These are phyloP conservation scores for Anorthoa munda DNA, from an alignment of 2,888 invertebrate genomes.

Conservation along the genomic window DNA sequence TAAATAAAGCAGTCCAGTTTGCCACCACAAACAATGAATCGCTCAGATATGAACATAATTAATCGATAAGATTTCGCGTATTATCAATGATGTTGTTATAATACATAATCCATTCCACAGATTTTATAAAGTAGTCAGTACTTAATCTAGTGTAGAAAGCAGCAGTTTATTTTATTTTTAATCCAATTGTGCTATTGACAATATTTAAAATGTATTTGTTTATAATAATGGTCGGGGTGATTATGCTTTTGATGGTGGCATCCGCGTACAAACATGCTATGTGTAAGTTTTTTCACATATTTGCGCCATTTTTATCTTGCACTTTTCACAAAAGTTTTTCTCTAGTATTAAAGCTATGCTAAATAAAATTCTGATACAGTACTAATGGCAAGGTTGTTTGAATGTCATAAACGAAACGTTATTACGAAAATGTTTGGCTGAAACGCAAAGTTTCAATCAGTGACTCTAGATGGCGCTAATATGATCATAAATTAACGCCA, in stretches of 20 bases:
- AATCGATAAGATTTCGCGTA: conserved; percentile 31
- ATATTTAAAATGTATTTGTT: conserved; percentile 28
- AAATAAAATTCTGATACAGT: too few species aligned
- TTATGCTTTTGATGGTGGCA: conserved; percentile 7
- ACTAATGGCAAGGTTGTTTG: too few species aligned
- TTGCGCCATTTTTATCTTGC: too few species aligned
- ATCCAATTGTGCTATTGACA: not conserved
- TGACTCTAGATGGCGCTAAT: not conserved
- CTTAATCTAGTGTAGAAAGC: not conserved
- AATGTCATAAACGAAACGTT: not conserved
- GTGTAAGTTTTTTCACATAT: conserved; percentile 24
- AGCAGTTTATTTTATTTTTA: not conserved
- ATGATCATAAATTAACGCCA: conserved; percentile 30
- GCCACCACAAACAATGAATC: not conserved
- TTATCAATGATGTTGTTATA: not conserved
- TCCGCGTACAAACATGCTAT: conserved; percentile 10
- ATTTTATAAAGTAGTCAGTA: not conserved
- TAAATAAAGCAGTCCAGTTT: not conserved
- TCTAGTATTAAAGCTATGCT: too few species aligned
- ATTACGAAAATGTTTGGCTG: too few species aligned
- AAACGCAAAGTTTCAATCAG: not conserved
- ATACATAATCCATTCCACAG: not conserved
- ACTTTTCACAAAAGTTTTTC: too few species aligned
- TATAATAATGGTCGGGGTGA: not conserved
- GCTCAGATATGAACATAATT: not conserved